Base-by-base conservation (phyloP, 2,113 vertebrate genomes). In the Sturnira hondurensis region DNA sequence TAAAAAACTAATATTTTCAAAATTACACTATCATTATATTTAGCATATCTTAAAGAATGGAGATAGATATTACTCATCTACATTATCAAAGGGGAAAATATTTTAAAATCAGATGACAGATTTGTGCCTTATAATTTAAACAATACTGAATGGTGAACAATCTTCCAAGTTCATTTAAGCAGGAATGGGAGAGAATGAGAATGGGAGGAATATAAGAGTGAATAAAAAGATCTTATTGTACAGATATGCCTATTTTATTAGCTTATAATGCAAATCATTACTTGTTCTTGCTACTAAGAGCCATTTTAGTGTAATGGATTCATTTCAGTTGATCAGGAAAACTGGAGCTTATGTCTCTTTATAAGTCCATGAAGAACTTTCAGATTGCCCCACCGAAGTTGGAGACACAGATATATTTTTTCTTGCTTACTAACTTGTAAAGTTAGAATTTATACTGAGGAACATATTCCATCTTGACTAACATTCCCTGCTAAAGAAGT, bases 81-180 rank as follows among this genome's bases (percentile, higher is more conserved):
- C n/a, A 77, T 91, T 96, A 96, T 28, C 78, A 97, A 92, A 89
- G 52, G 56, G 56, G 41, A 90, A 95, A 96, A 95, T 96, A 94
- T 97, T 97, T 97, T 73, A 96, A 97, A 96, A 92, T 31, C 91
- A 96, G 86, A 93, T 94, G 97, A 95, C 89, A 93, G 83, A 87
- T 85, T 95, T 89, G 47, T 96, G 61, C 70, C 71, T 96, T 87
- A 45, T 96, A 94, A 92, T 95, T 96, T 97, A 96, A 97, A 95
- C 76, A 96, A 94, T 96, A 93, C 73, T 85, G 84, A 97, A 84
- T 95, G 56, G 73, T 71, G 68, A 96, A 94, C 50, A 82, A 74
- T 91, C 73, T 94, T 93, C 36, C 58, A 93, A 91, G 83, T 96
- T 95, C 91, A 94, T 95, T 96, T 94, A 94, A 95, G 74, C 56